These are phyloP conservation scores for Halocynthia aurantium DNA, from an alignment of 23 tunicate genomes.

Conservation along the genomic window DNA sequence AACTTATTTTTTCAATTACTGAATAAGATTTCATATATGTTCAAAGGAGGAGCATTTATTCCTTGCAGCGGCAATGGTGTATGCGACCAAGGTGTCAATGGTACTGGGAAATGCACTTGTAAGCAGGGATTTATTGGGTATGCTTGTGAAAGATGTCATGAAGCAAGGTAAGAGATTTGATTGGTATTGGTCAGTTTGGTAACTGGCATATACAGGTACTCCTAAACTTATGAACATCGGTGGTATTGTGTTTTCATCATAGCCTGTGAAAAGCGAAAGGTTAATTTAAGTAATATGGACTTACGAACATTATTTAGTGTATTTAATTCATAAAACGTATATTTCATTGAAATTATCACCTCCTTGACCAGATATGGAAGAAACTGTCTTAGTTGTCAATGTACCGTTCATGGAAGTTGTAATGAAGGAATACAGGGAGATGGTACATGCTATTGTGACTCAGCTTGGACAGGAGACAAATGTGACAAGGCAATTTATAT, in stretches of 20 bases:
- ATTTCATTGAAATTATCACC: too few species aligned
- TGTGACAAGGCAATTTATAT: constrained; percentile 44
- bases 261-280: too few species aligned
- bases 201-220: too few species aligned
- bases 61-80: constrained; percentile 59
- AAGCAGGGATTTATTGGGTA: constrained; percentile 49
- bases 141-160: constrained; percentile 75
- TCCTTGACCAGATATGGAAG: constrained; percentile 40
- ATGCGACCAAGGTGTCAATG: constrained; percentile 56
- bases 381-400: constrained; percentile 43
- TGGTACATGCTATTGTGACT: constrained; percentile 69
- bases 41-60: not conserved
- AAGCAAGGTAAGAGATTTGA: constrained; percentile 34
- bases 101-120: constrained; percentile 64
- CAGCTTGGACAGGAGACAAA: constrained; percentile 39
- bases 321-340: not conserved
- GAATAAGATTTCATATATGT: not conserved
- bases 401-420: constrained; percentile 60
- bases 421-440: constrained; percentile 48
- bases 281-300: not conserved
- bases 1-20: too few species aligned
- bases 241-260: too few species aligned
- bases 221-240: too few species aligned
- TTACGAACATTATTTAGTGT: not conserved
- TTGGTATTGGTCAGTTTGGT: too few species aligned